Evolutionary conservation across 2,888 invertebrate species (phyloP).

Genomic region (Callinectes sapidus): DNA sequence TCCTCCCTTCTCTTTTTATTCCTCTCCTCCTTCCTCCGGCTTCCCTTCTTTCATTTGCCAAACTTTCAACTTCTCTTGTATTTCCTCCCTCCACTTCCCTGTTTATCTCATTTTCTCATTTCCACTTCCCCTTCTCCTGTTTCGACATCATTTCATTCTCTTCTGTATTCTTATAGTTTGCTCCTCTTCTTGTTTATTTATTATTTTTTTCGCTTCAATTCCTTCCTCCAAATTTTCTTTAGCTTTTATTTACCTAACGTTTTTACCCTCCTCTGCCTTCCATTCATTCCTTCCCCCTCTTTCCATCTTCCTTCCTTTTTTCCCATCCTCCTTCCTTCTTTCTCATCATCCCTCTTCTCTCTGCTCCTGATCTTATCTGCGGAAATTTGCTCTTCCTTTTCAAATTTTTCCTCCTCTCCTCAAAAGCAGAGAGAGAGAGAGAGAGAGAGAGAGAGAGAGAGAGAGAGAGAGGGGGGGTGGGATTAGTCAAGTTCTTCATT

Average conservation of each 20-base stretch:
- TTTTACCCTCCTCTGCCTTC: neutral
- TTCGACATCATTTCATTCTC: neutral
- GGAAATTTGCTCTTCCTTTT: neutral
- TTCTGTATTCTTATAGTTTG: neutral
- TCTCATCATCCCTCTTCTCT: neutral
- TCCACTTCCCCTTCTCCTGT: neutral
- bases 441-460: neutral
- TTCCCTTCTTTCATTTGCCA: neutral
- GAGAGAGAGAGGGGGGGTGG: too few species aligned
- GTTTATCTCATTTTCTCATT: neutral
- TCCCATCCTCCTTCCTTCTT: neutral
- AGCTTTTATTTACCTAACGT: neutral
- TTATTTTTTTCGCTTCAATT: neutral
- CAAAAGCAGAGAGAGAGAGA: neutral
- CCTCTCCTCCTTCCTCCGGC: neutral
- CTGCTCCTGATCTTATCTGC: neutral
- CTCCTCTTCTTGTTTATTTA: neutral
- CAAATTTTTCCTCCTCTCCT: neutral
- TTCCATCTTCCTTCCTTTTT: neutral
- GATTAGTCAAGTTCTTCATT: neutral
- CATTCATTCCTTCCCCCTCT: neutral
- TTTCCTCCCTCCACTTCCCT: neutral
- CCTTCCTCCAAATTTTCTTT: neutral
- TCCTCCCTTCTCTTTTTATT: neutral
- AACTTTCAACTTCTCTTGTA: neutral